phyloP scores from a whole-genome alignment of 1,140 invertebrate genomes.

The Rhagoletis zephyria region DNA sequence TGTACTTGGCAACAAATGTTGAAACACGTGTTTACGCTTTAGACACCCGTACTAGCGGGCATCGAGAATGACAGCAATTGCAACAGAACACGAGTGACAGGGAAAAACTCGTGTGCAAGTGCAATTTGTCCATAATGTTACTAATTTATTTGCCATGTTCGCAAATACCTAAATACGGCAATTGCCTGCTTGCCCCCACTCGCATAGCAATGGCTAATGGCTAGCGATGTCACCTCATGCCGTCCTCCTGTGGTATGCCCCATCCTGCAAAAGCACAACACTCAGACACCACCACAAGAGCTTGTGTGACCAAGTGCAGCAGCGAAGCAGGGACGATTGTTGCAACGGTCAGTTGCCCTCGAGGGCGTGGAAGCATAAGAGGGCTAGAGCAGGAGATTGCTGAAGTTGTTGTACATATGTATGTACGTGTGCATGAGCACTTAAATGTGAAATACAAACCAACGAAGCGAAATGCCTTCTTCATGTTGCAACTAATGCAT shows the following conservation, averaged over 20 bases:
- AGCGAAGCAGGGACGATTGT: slow-evolving; percentile 1
- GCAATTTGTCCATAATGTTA: slow-evolving; percentile 67
- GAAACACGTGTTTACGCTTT: slow-evolving; percentile 55
- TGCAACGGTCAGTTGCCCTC: slow-evolving; percentile 46
- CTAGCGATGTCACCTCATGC: slow-evolving; percentile 3
- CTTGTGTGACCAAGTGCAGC: neutral
- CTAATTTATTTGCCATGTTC: slow-evolving; percentile 73
- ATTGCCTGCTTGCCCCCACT: neutral
- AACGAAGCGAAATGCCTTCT: slow-evolving; percentile 52
- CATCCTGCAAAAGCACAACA: slow-evolving; percentile 14
- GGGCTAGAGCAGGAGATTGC: neutral
- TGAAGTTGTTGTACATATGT: slow-evolving; percentile 25
- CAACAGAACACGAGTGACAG: slow-evolving; percentile 50
- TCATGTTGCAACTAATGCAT: slow-evolving; percentile 58
- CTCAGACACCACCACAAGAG: neutral
- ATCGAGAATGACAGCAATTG: slow-evolving; percentile 44
- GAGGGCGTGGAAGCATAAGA: neutral
- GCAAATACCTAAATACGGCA: slow-evolving; percentile 48
- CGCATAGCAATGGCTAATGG: neutral
- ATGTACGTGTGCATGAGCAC: neutral
- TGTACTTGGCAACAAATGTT: slow-evolving; percentile 50
- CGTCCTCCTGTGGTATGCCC: slow-evolving; percentile 17
- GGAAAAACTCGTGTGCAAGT: slow-evolving; percentile 38
- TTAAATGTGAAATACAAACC: slow-evolving; percentile 12
- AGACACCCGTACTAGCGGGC: slow-evolving; percentile 47